Conservation (phyloP, 2,113 vertebrate genomes). For the Percopsis transmontana region DNA sequence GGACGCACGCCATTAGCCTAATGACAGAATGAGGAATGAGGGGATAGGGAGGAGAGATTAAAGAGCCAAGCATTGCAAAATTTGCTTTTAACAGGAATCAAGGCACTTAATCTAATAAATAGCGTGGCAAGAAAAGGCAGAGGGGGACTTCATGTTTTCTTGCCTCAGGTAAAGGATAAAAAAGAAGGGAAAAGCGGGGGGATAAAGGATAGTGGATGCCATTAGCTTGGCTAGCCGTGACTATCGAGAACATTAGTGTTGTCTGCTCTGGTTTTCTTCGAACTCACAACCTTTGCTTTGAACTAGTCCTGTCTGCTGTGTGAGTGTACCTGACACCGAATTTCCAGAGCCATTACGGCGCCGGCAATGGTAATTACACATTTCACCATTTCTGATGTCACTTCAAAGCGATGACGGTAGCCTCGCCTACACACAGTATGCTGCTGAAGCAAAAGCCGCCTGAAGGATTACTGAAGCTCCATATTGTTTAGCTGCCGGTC, state of each 20-base stretch:
- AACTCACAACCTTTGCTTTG: conserved; percentile 64
- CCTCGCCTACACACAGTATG: conserved; percentile 42
- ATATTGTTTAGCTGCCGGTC: conserved; percentile 69
- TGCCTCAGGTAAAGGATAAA: conserved; percentile 50
- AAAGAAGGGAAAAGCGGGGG: conserved; percentile 55
- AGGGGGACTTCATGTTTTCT: conserved; percentile 30
- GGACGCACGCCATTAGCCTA: conserved; percentile 87
- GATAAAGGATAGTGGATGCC: conserved; percentile 47
- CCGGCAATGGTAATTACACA: conserved; percentile 73
- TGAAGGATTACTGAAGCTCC: conserved; percentile 65
- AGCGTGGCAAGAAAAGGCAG: conserved; percentile 35
- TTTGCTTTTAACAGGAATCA: conserved; percentile 76
- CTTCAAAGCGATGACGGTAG: conserved; percentile 73
- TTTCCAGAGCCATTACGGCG: conserved; percentile 66
- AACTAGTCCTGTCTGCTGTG: conserved; percentile 59
- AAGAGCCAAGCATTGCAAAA: conserved; percentile 75
- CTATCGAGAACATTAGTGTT: conserved; percentile 68
- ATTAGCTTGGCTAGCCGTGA: conserved; percentile 64
- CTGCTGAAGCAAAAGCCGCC: conserved; percentile 61
- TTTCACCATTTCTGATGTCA: conserved; percentile 69
- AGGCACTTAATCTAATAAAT: conserved; percentile 71
- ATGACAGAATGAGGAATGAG: conserved; percentile 85
- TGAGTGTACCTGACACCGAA: conserved; percentile 65
- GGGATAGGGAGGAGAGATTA: conserved; percentile 70
- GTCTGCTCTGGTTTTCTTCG: conserved; percentile 67